Evolutionary conservation across 2,797 vertebrate genomes (phyloP).

Genomic region (Amblyopsis hoosieri): DNA sequence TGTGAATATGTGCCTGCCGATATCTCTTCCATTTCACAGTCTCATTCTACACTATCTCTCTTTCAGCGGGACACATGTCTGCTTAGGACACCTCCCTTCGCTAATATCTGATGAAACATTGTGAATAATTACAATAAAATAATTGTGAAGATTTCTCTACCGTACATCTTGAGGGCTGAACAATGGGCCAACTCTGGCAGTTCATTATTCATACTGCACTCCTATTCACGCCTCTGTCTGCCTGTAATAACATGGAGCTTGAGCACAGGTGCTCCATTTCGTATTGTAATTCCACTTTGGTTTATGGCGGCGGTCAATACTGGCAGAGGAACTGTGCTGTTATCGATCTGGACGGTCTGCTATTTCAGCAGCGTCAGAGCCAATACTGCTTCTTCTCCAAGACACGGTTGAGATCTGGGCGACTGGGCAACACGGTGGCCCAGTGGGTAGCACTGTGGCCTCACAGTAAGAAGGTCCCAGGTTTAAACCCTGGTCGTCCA

Average conservation of each 20-base stretch:
- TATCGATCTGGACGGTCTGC: constrained; percentile 62
- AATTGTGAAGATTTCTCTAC: constrained; percentile 37
- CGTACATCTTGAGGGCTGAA: constrained; percentile 51
- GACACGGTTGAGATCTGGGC: too few relatives aligned
- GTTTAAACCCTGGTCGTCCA: too few relatives aligned
- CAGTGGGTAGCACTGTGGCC: too few relatives aligned
- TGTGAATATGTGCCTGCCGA: constrained; percentile 35
- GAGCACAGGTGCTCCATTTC: constrained; percentile 40
- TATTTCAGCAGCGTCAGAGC: constrained; percentile 54
- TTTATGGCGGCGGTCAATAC: constrained; percentile 53
- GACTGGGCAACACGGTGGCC: too few relatives aligned
- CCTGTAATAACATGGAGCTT: constrained; percentile 51
- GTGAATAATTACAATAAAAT: constrained; percentile 36
- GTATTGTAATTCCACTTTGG: constrained; percentile 72
- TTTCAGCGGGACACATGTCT: constrained; percentile 26
- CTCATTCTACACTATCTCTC: constrained; percentile 24
- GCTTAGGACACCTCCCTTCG: constrained; percentile 19
- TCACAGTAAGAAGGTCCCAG: too few relatives aligned
- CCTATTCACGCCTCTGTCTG: constrained; percentile 54
- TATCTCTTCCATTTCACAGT: constrained; percentile 15
- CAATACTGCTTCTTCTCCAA: constrained; percentile 15
- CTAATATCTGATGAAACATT: constrained; percentile 42
- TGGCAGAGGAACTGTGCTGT: constrained; percentile 42
- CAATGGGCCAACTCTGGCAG: constrained; percentile 41
- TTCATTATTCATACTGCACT: constrained; percentile 63